Evolutionary conservation across 2,113 vertebrate genomes (phyloP).

Genomic region (Chaetops frenatus): DNA sequence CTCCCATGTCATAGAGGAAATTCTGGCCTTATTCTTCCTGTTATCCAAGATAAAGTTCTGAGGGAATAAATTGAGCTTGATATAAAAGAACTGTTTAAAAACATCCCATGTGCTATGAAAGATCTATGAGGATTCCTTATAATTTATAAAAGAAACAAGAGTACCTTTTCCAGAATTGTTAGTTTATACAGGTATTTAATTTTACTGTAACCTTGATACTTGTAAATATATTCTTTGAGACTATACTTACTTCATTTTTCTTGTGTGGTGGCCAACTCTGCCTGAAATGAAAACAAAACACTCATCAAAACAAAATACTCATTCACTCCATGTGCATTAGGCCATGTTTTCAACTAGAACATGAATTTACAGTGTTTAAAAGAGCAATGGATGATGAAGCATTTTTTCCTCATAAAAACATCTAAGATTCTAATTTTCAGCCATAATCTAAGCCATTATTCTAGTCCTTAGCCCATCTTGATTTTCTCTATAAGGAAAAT

Average conservation of each 20-base stretch:
- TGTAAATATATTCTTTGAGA: background rate
- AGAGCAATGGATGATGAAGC: background rate
- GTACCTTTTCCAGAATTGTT: background rate
- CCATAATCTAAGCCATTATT: background rate
- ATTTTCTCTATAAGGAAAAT: background rate
- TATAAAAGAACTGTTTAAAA: background rate
- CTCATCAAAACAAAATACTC: background rate
- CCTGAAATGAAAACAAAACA: slow-evolving; percentile 55
- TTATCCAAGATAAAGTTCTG: background rate
- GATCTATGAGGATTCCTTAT: background rate
- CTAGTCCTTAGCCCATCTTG: background rate
- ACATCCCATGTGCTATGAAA: background rate
- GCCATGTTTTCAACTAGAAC: background rate
- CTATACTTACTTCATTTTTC: slow-evolving; percentile 68
- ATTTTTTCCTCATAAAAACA: background rate
- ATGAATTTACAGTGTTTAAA: background rate
- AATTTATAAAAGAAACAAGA: background rate
- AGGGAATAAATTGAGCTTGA: background rate
- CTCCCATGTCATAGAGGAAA: background rate
- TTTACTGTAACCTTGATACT: background rate
- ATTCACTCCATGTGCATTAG: background rate
- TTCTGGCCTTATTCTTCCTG: background rate
- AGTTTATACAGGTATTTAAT: background rate
- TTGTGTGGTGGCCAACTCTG: slow-evolving; percentile 55
- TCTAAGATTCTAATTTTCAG: background rate